A percentile compares a stretch with the other conserved stretches of the same genome.
Evolutionary conservation across 2,113 vertebrate species (phyloP).

Genomic region (Blennius ocellaris): DNA sequence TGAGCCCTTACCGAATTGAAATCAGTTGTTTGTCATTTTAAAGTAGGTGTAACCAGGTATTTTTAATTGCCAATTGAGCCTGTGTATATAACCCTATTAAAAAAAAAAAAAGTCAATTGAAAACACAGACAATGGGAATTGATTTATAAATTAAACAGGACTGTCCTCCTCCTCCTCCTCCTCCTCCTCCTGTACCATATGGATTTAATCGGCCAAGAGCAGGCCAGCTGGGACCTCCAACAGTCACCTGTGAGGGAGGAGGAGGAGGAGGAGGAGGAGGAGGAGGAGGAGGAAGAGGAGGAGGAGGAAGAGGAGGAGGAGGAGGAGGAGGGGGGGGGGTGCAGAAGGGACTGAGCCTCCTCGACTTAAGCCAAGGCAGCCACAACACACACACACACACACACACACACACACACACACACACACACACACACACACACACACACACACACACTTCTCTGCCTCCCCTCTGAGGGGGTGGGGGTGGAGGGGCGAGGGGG

Average conservation of each 20-base stretch:
- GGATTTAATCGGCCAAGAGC: slow-evolving; percentile 96
- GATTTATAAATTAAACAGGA: neutral
- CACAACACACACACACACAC: slow-evolving; percentile 49
- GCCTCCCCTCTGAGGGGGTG: slow-evolving; percentile 53
- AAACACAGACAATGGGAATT: slow-evolving; percentile 4
- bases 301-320: too few species aligned
- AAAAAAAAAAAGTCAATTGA: neutral
- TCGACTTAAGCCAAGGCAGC: slow-evolving; percentile 80
- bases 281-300: too few species aligned
- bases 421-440: slow-evolving; percentile 27
- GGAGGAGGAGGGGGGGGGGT: slow-evolving; percentile 43
- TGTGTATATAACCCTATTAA: too few species aligned
- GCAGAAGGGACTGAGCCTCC: slow-evolving; percentile 78
- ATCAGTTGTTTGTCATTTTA: too few species aligned
- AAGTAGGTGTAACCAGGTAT: too few species aligned
- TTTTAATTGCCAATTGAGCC: too few species aligned
- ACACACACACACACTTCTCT: slow-evolving; percentile 39
- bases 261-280: slow-evolving; percentile 48
- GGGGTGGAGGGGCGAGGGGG: slow-evolving; percentile 14
- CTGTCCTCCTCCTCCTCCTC: slow-evolving; percentile 26
- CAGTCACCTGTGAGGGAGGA: slow-evolving; percentile 92
- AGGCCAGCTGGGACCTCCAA: slow-evolving; percentile 96
- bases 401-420: too few species aligned
- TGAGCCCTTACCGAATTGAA: too few species aligned
- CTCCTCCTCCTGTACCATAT: slow-evolving; percentile 87